Evolutionary conservation across 2,888 invertebrate species (phyloP).

Genomic region (Herminia tarsipennalis): DNA sequence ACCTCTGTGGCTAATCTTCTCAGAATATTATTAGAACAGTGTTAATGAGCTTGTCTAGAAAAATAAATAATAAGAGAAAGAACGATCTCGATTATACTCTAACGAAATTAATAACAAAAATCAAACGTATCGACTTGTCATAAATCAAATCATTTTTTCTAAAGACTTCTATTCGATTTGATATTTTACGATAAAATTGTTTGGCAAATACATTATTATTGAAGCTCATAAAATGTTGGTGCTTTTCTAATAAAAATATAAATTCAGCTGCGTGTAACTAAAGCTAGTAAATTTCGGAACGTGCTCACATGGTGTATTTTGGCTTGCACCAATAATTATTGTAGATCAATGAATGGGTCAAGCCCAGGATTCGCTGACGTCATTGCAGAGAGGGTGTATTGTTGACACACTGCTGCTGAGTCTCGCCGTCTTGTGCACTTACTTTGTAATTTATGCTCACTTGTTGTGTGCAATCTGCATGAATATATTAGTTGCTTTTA

Average conservation of each 20-base stretch:
- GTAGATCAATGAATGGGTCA: constrained; percentile 61
- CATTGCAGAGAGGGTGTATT: constrained; percentile 36
- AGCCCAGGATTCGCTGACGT: constrained; percentile 58
- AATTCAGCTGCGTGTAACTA: not conserved
- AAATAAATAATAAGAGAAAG: no score
- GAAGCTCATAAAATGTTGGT: not conserved
- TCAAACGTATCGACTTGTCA: not conserved
- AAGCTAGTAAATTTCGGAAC: constrained; percentile 26
- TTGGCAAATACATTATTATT: not conserved
- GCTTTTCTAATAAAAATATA: not conserved
- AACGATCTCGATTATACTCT: no score
- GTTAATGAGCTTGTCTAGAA: no score
- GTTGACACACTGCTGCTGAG: constrained; percentile 56
- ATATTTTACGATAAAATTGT: constrained; percentile 1
- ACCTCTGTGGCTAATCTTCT: no score
- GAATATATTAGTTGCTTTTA: constrained; percentile 7
- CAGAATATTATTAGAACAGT: no score
- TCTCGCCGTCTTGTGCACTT: constrained; percentile 38
- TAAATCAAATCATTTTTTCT: constrained; percentile 17
- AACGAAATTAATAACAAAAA: no score
- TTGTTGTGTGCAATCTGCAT: constrained; percentile 29
- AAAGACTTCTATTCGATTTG: constrained; percentile 8
- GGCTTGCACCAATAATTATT: constrained; percentile 59
- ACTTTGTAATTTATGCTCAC: constrained; percentile 30
- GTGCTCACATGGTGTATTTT: constrained; percentile 30